A percentile compares a stretch with the other conserved stretches of the same genome.
Evolutionary conservation across 2,113 vertebrate species (phyloP).

Genomic region (Thalassarche chlororhynchos): DNA sequence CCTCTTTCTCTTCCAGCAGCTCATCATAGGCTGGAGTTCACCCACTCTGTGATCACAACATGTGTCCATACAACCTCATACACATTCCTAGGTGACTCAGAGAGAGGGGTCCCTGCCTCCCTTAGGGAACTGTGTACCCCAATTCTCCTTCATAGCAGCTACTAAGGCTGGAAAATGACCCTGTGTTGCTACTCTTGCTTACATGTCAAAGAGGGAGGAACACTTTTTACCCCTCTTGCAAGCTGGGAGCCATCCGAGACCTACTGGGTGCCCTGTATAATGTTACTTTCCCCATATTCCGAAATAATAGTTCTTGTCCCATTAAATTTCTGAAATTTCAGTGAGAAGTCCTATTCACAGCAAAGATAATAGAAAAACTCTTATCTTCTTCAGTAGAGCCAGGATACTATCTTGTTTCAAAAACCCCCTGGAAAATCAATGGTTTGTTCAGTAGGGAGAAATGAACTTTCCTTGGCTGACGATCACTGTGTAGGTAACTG

Average conservation of each 20-base stretch:
- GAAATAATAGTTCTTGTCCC: no score
- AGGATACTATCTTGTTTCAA: not conserved
- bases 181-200: not conserved
- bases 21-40: not conserved
- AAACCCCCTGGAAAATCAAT: not conserved
- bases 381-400: not conserved
- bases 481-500: not conserved
- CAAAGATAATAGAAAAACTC: not conserved
- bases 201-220: not conserved
- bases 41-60: not conserved
- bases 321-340: not conserved
- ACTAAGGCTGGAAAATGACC: not conserved
- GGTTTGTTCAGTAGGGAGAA: not conserved
- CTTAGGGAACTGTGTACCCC: not conserved
- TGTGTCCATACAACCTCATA: rapidly evolving
- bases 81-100: not conserved
- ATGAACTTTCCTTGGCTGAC: not conserved
- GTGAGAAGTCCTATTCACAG: not conserved
- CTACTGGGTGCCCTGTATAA: not conserved
- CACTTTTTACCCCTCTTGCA: not conserved
- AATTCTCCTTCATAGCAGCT: not conserved
- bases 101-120: not conserved
- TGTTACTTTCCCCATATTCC: not conserved
- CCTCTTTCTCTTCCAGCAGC: not conserved
- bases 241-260: not conserved